Percentiles rank a stretch among this genome's conserved stretches.
Conservation (phyloP, 2,113 vertebrate species). For the Gymnorhina tibicen region DNA sequence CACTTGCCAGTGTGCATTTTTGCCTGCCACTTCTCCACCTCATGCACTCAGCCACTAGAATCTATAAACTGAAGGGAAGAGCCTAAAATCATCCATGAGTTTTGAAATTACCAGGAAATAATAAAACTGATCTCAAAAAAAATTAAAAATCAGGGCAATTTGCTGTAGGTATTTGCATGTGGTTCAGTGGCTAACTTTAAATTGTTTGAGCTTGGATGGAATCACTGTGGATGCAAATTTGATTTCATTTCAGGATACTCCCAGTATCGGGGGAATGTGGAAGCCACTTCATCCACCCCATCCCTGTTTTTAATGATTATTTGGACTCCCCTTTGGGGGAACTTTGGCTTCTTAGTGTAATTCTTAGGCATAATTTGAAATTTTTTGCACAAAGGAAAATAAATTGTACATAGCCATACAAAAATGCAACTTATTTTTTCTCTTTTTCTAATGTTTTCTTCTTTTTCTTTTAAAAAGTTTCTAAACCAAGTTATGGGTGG, state of each 20-base stretch:
- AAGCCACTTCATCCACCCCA: neutral
- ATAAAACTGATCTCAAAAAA: neutral
- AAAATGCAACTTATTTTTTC: accelerated
- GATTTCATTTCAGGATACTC: neutral
- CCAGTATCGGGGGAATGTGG: neutral
- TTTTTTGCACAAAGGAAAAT: neutral
- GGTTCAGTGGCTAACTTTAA: neutral
- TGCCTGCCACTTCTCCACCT: neutral
- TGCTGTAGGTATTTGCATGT: neutral
- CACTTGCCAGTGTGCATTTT: neutral
- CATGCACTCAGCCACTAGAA: neutral
- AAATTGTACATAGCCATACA: neutral
- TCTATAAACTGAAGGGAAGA: neutral
- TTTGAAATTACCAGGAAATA: neutral
- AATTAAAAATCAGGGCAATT: neutral
- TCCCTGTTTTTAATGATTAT: neutral
- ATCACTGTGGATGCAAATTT: neutral
- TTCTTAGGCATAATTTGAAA: neutral
- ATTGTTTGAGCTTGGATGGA: neutral
- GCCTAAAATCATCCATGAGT: neutral
- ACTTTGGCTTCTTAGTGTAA: neutral
- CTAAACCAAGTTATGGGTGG: neutral
- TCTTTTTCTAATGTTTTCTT: neutral
- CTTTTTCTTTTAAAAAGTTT: neutral
- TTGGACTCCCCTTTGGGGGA: neutral